Evolutionary conservation across 1,140 invertebrate genomes (phyloP).

Genomic region (Leptopilina boulardi): DNA sequence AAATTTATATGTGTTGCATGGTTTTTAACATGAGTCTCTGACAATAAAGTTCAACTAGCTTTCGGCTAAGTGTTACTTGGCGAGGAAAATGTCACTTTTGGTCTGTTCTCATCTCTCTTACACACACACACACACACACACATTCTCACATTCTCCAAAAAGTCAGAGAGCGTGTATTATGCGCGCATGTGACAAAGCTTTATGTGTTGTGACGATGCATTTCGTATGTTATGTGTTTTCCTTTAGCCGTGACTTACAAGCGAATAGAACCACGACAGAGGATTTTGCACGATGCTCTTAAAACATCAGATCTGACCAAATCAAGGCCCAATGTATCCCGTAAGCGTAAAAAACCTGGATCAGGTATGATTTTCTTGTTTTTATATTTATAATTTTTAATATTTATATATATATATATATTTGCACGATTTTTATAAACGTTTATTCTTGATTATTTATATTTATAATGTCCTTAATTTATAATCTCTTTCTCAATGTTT

Average conservation of each 20-base stretch:
- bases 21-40: conserved; percentile 5
- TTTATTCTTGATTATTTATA: too few relatives aligned
- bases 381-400: conserved; percentile 32
- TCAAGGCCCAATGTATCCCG: conserved; percentile 74
- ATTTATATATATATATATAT: conserved; percentile 37
- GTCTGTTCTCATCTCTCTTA: conserved; percentile 4
- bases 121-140: too few relatives aligned
- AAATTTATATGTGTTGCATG: background rate
- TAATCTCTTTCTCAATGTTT: too few relatives aligned
- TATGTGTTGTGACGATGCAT: conserved; percentile 58
- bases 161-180: conserved; percentile 21
- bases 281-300: conserved; percentile 60
- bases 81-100: conserved; percentile 29
- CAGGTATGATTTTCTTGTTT: conserved; percentile 76
- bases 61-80: conserved; percentile 31
- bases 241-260: conserved; percentile 75
- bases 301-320: conserved; percentile 48
- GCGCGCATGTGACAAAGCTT: conserved; percentile 56
- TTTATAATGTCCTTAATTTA: too few relatives aligned
- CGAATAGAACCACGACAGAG: conserved; percentile 72
- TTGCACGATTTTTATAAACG: conserved; percentile 42
- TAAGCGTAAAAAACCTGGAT: conserved; percentile 86
- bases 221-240: conserved; percentile 62
- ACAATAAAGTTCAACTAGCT: conserved; percentile 30
- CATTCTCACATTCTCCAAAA: background rate